Evolutionary conservation across 2,797 vertebrate genomes (phyloP).

Genomic region (Melanotaenia boesemani): DNA sequence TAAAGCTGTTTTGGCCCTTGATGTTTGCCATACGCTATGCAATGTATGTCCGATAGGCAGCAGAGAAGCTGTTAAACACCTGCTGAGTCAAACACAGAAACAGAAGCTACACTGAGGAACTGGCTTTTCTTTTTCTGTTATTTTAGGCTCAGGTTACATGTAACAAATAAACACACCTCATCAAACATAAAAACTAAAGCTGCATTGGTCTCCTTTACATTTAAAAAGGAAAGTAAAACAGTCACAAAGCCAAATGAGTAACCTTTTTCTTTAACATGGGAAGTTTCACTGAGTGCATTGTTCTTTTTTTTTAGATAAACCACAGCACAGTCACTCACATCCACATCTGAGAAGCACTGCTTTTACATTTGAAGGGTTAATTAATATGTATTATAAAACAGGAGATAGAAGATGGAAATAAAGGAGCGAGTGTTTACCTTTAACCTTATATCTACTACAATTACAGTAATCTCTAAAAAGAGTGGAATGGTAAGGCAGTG

Average conservation of each 20-base stretch:
- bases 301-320: constrained; percentile 2
- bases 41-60: background rate
- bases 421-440: background rate
- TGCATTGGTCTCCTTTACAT: background rate
- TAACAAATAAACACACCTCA: background rate
- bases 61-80: constrained; percentile 14
- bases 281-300: background rate
- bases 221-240: background rate
- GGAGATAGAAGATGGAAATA: background rate
- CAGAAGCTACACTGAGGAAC: background rate
- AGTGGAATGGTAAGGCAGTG: background rate
- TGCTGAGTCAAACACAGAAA: background rate
- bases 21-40: constrained; percentile 12
- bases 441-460: background rate
- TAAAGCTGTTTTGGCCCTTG: constrained; percentile 14
- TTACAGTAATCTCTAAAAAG: background rate
- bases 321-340: background rate
- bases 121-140: background rate
- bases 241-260: background rate
- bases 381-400: background rate
- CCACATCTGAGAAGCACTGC: background rate
- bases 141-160: background rate
- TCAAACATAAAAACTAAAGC: background rate
- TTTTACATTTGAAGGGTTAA: background rate
- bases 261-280: background rate